Conservation (phyloP, 2,113 vertebrate species). For the Puffinus mauretanicus region DNA sequence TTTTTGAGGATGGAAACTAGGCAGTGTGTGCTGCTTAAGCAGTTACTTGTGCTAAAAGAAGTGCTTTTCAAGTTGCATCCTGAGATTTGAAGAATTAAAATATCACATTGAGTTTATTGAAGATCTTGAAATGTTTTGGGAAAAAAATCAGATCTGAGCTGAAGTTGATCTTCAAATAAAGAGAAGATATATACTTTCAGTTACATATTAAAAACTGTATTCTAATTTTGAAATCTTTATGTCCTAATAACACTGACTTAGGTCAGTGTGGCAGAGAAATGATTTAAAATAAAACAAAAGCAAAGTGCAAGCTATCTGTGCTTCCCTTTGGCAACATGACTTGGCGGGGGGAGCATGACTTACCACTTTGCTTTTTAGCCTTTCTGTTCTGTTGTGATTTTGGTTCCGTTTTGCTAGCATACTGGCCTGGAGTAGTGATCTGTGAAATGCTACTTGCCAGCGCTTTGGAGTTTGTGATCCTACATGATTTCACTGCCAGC, state of each 20-base stretch:
- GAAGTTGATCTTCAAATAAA: background rate
- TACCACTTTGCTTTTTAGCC: background rate
- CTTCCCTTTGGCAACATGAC: background rate
- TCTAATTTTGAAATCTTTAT: background rate
- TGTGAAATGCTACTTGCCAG: constrained; percentile 22
- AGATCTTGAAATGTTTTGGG: background rate
- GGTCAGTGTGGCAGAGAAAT: background rate
- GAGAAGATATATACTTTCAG: background rate
- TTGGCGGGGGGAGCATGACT: fast-evolving
- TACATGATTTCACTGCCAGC: constrained; percentile 53
- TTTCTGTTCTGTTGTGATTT: background rate
- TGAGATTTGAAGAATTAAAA: background rate
- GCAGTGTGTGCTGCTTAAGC: background rate
- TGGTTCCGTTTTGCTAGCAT: background rate
- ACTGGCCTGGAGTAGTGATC: constrained; percentile 2
- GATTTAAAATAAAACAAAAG: background rate
- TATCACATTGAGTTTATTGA: background rate
- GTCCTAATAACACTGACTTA: background rate
- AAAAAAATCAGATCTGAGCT: background rate
- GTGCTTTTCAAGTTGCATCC: background rate
- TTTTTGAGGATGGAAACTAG: background rate
- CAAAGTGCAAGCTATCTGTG: fast-evolving
- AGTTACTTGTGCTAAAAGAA: background rate
- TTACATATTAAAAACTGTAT: background rate
- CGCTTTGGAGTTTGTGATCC: constrained; percentile 42